Evolutionary conservation across 64 coral and sea anemone genomes (phyloP).

Genomic region (Pocillopora damicornis): DNA sequence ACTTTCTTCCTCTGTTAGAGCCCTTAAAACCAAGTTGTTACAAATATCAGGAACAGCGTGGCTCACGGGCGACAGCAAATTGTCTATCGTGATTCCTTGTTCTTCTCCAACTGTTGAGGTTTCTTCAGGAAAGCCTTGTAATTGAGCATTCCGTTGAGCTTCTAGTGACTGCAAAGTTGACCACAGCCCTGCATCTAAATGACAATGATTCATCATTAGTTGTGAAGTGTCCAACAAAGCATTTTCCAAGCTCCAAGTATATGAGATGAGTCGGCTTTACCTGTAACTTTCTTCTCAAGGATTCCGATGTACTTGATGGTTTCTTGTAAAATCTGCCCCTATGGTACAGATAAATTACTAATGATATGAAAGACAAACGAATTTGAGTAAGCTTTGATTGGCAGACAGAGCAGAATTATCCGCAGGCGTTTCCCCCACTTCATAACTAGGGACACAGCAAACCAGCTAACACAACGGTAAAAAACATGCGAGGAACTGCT

Average conservation of each 20-base stretch:
- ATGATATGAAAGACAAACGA: neutral
- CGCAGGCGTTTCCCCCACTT: too few relatives aligned
- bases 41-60: neutral
- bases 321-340: constrained; percentile 22
- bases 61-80: neutral
- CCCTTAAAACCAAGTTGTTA: neutral
- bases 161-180: neutral
- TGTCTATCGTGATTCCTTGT: neutral
- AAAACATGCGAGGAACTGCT: neutral
- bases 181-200: constrained; percentile 3
- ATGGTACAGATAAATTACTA: neutral
- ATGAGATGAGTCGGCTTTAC: neutral
- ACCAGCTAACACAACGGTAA: neutral
- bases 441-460: too few relatives aligned
- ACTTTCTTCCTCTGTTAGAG: neutral
- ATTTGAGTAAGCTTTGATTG: neutral
- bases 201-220: neutral
- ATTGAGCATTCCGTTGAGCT: neutral
- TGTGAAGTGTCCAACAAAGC: too few relatives aligned
- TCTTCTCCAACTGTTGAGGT: too few relatives aligned
- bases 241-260: too few relatives aligned
- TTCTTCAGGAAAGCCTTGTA: neutral
- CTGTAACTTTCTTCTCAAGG: constrained; percentile 24
- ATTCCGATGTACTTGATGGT: constrained; percentile 27
- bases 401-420: too few relatives aligned